Evolutionary conservation across 2,888 invertebrate genomes (phyloP).

Genomic region (Spicauda simplicius): DNA sequence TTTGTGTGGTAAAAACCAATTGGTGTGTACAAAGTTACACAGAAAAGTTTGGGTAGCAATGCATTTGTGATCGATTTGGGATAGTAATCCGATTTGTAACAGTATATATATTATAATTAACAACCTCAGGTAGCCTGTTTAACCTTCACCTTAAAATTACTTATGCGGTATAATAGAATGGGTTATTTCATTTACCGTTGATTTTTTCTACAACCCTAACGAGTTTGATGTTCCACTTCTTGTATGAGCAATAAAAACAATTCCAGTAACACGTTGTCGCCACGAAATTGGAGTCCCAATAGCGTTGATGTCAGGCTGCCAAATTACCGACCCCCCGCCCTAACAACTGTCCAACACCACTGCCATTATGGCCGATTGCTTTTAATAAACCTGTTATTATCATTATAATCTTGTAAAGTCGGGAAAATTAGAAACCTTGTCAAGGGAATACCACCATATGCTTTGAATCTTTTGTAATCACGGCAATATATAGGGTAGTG

Average conservation of each 20-base stretch:
- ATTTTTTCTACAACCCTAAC: constrained; percentile 12
- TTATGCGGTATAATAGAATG: not conserved
- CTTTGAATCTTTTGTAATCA: not conserved
- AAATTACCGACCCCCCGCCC: constrained; percentile 53
- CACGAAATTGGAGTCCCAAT: constrained; percentile 61
- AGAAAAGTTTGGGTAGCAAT: too few relatives aligned
- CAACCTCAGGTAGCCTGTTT: too few relatives aligned
- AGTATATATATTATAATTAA: too few relatives aligned
- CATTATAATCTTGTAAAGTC: not conserved
- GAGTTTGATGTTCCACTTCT: constrained; percentile 21
- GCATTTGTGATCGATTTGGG: too few relatives aligned
- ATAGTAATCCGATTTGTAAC: too few relatives aligned
- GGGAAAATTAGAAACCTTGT: not conserved
- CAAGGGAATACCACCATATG: not conserved
- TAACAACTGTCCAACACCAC: constrained; percentile 28
- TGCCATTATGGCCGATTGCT: constrained; percentile 28
- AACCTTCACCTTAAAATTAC: too few relatives aligned
- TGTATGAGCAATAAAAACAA: constrained; percentile 55
- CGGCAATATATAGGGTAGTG: too few relatives aligned
- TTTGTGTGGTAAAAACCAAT: too few relatives aligned
- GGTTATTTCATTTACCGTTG: not conserved
- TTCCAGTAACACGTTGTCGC: constrained; percentile 55
- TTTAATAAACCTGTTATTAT: constrained; percentile 35
- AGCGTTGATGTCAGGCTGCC: constrained; percentile 59
- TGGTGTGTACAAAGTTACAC: too few relatives aligned